A percentile compares a stretch with the other conserved stretches of the same genome.
Conservation (phyloP, 2,888 invertebrate genomes). For the Drosophila mimica region DNA sequence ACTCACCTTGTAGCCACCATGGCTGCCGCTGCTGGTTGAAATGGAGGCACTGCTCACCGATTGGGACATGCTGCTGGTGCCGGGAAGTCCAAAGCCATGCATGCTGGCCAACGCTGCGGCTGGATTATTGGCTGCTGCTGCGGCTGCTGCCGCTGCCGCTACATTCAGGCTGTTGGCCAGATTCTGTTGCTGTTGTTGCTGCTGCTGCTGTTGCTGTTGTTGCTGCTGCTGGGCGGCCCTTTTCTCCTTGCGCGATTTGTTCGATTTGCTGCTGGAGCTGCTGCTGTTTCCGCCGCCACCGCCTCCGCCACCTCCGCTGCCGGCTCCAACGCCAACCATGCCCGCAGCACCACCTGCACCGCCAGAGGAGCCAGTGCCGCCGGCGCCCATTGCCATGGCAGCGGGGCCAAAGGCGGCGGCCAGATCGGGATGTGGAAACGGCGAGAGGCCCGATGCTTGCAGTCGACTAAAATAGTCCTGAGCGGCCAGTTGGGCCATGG, state of each 20-base stretch:
- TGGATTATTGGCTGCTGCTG: constrained; percentile 79
- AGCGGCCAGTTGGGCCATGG: constrained; percentile 95
- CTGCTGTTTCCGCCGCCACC: constrained; percentile 80
- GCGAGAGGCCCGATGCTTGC: constrained; percentile 91
- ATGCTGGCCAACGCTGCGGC: constrained; percentile 82
- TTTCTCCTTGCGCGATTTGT: constrained; percentile 84
- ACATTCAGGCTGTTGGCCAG: constrained; percentile 83
- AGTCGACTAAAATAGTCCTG: constrained; percentile 94
- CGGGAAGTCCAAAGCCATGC: constrained; percentile 83
- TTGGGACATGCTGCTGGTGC: constrained; percentile 82
- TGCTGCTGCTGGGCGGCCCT: constrained; percentile 82
- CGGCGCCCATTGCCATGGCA: constrained; percentile 79
- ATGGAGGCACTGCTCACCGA: constrained; percentile 75
- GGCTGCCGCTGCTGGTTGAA: constrained; percentile 64
- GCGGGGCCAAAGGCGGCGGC: constrained; percentile 86
- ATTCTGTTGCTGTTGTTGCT: constrained; percentile 81
- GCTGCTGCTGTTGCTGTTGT: constrained; percentile 78
- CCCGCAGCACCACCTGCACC: constrained; percentile 73
- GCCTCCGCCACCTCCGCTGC: constrained; percentile 70
- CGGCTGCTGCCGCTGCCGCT: constrained; percentile 81
- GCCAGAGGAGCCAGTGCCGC: constrained; percentile 80
- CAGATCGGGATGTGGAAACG: constrained; percentile 89
- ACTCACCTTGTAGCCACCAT: constrained; percentile 81
- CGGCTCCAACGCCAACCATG: constrained; percentile 81
- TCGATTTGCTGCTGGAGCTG: constrained; percentile 81